Evolutionary conservation across 1,140 invertebrate species (phyloP).

Genomic region (Orchestia grillus): DNA sequence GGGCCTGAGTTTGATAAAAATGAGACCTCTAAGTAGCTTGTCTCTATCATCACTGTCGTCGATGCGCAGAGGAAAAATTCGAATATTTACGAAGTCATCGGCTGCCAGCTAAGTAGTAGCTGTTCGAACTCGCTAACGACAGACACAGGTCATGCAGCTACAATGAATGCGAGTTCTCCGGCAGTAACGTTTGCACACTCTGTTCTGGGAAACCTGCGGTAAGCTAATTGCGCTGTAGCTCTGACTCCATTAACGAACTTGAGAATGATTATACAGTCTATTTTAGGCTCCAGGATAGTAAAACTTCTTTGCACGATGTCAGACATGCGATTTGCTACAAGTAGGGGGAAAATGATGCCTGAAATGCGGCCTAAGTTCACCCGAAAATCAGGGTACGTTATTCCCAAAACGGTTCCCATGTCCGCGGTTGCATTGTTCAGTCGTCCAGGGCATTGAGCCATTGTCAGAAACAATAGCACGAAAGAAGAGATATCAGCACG

Average conservation of each 20-base stretch:
- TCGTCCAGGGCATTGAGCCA: not conserved
- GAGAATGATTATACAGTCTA: not conserved
- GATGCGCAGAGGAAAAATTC: not conserved
- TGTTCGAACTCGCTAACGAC: not conserved
- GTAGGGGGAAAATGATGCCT: not conserved
- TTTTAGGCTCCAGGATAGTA: not conserved
- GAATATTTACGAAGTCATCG: not conserved
- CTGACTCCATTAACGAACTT: not conserved
- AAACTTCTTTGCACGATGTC: not conserved
- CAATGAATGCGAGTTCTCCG: not conserved
- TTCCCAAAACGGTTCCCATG: not conserved
- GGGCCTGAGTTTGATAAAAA: not conserved
- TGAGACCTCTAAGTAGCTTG: not conserved
- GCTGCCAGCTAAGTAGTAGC: not conserved
- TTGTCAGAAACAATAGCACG: not conserved
- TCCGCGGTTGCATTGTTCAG: not conserved
- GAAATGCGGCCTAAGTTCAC: not conserved
- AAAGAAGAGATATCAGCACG: not conserved
- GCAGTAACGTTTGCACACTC: not conserved
- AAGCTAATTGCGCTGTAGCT: not conserved
- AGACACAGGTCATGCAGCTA: not conserved
- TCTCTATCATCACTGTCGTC: not conserved
- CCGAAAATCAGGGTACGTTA: not conserved
- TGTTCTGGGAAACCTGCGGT: not conserved
- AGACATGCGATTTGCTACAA: not conserved